phyloP scores from a whole-genome alignment of 2,113 vertebrate genomes.

The Laterallus jamaicensis region DNA sequence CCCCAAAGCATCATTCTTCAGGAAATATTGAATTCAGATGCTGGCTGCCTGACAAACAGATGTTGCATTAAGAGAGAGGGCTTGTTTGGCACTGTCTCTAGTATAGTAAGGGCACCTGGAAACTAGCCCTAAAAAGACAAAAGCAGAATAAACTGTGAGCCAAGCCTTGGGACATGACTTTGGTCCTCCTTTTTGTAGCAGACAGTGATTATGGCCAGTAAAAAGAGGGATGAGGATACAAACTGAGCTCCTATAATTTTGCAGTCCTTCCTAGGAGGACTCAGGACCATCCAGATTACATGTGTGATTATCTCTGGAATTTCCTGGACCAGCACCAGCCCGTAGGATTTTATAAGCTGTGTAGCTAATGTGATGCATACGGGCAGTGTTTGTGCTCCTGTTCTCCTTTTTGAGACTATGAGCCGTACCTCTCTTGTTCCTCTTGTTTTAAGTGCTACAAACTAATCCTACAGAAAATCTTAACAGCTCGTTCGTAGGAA shows the following conservation, averaged over 20 bases:
- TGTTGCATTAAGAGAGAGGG: background rate
- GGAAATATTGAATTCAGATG: background rate
- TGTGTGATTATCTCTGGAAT: background rate
- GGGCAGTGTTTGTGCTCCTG: background rate
- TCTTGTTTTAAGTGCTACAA: background rate
- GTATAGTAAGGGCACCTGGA: background rate
- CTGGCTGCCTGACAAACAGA: constrained; percentile 20
- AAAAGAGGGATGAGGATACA: background rate
- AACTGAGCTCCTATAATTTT: background rate
- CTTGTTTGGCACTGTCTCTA: background rate
- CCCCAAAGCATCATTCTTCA: background rate
- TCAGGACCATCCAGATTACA: background rate
- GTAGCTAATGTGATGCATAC: background rate
- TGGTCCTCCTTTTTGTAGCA: background rate
- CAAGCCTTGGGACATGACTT: background rate
- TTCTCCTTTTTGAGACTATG: background rate
- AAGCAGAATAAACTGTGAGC: background rate
- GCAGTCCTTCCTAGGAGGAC: background rate
- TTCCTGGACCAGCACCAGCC: background rate
- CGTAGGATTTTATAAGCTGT: background rate
- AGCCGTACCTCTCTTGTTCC: background rate
- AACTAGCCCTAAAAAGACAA: background rate
- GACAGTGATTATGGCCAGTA: background rate
- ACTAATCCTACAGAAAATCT: background rate
- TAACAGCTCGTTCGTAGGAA: background rate